These are phyloP conservation scores for Haplotaxodon microlepis DNA, from an alignment of 2,113 vertebrate species.

Conservation along the genomic window DNA sequence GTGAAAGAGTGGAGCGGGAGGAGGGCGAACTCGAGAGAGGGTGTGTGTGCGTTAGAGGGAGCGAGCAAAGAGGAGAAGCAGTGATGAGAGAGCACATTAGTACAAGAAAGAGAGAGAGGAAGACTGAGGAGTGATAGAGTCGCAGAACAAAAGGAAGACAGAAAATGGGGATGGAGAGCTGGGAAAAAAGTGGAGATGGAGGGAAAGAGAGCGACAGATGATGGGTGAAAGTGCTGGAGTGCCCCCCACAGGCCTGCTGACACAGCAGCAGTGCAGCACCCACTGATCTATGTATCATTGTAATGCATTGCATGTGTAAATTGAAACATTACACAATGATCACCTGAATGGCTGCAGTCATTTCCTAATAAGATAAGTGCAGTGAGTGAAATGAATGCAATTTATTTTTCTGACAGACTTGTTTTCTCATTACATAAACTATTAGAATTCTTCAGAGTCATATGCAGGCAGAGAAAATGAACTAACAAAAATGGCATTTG, in stretches of 20 bases:
- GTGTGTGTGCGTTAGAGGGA: background rate
- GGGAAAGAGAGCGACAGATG: background rate
- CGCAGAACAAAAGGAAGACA: slow-evolving; percentile 53
- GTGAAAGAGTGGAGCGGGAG: slow-evolving; percentile 18
- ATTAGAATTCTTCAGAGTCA: background rate
- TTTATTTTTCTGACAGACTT: slow-evolving; percentile 28
- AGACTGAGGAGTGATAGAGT: slow-evolving; percentile 51
- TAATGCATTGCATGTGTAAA: slow-evolving; percentile 39
- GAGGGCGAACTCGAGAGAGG: slow-evolving; percentile 16
- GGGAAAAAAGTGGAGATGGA: slow-evolving; percentile 17
- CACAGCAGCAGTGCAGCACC: background rate
- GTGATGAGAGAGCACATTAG: slow-evolving; percentile 61
- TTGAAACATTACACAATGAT: slow-evolving; percentile 43
- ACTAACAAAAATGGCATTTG: background rate
- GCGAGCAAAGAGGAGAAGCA: background rate
- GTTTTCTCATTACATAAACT: slow-evolving; percentile 26
- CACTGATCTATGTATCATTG: slow-evolving; percentile 21
- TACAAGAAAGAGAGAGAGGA: slow-evolving; percentile 33
- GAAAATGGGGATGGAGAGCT: slow-evolving; percentile 43
- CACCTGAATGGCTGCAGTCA: slow-evolving; percentile 40
- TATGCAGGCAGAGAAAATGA: background rate
- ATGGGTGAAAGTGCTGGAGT: slow-evolving; percentile 52
- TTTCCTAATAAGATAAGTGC: slow-evolving; percentile 41
- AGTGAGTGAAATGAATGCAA: slow-evolving; percentile 30
- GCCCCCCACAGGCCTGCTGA: slow-evolving; percentile 54